phyloP scores from a whole-genome alignment of 1,140 invertebrate species.

The Zaprionus ornatus region DNA sequence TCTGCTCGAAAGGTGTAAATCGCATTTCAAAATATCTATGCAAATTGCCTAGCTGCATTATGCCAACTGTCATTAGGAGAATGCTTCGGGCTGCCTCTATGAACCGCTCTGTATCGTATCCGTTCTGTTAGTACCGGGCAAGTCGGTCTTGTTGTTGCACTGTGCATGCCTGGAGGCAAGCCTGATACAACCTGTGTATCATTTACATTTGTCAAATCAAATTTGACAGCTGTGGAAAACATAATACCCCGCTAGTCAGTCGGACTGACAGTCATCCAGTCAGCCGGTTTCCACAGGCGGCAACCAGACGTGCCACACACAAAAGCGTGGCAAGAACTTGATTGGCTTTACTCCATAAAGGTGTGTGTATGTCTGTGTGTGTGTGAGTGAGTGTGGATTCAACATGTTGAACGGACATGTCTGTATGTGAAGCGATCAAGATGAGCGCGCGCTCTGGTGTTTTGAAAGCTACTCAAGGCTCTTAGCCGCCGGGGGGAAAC shows the following conservation, averaged over 20 bases:
- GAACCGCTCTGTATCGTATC: neutral
- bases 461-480: constrained; percentile 1
- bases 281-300: constrained; percentile 15
- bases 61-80: constrained; percentile 39
- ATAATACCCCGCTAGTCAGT: constrained; percentile 53
- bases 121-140: neutral
- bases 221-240: constrained; percentile 80
- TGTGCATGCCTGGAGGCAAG: neutral
- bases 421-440: neutral
- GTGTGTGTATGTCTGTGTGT: neutral
- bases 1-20: constrained; percentile 25
- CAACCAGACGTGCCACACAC: constrained; percentile 8
- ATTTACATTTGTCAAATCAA: constrained; percentile 82
- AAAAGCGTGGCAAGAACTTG: constrained; percentile 47
- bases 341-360: constrained; percentile 33
- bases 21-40: constrained; percentile 22
- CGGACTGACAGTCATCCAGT: neutral
- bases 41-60: constrained; percentile 36
- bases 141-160: neutral
- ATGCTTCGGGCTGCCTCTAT: too few species aligned
- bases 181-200: constrained; percentile 50
- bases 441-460: neutral
- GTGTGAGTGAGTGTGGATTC: neutral
- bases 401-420: neutral
- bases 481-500: neutral